Conservation (phyloP, 2,113 vertebrate species). For the Carassius carassius region DNA sequence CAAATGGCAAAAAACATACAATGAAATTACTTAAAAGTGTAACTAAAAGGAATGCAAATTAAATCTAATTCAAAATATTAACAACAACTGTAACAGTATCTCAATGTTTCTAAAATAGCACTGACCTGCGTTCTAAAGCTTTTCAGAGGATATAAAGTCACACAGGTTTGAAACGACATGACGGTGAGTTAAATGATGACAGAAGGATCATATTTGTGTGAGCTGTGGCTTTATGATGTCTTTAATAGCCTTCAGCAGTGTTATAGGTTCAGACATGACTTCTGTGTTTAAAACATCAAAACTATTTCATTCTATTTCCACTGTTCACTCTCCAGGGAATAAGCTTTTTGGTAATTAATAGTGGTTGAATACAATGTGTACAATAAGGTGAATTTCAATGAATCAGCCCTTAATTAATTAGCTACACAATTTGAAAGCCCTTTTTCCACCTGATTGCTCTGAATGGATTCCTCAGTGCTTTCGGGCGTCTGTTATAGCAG, state of each 20-base stretch:
- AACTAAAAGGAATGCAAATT: too few relatives aligned
- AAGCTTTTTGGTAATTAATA: constrained; percentile 70
- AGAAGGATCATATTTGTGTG: not conserved
- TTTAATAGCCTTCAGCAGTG: not conserved
- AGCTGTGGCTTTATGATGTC: not conserved
- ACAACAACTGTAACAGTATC: too few relatives aligned
- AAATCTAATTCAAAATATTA: too few relatives aligned
- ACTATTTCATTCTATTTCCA: not conserved
- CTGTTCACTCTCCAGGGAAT: constrained; percentile 54
- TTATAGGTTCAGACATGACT: not conserved
- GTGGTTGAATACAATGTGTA: constrained; percentile 67
- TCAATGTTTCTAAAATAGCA: too few relatives aligned
- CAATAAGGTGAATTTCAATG: constrained; percentile 64
- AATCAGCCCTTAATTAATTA: constrained; percentile 71
- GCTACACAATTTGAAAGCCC: constrained; percentile 55
- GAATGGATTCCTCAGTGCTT: constrained; percentile 58
- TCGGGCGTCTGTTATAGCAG: constrained; percentile 50
- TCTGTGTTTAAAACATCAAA: constrained; percentile 2
- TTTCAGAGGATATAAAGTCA: not conserved
- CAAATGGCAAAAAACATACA: too few relatives aligned
- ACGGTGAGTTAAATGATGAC: not conserved
- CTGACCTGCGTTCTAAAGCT: too few relatives aligned
- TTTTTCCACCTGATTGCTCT: constrained; percentile 62
- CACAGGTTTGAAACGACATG: not conserved
- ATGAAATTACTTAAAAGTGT: too few relatives aligned